Evolutionary conservation across 2,888 invertebrate species (phyloP), one percentile per base, ranked within the genome.

Genomic region (Macaria notata): DNA sequence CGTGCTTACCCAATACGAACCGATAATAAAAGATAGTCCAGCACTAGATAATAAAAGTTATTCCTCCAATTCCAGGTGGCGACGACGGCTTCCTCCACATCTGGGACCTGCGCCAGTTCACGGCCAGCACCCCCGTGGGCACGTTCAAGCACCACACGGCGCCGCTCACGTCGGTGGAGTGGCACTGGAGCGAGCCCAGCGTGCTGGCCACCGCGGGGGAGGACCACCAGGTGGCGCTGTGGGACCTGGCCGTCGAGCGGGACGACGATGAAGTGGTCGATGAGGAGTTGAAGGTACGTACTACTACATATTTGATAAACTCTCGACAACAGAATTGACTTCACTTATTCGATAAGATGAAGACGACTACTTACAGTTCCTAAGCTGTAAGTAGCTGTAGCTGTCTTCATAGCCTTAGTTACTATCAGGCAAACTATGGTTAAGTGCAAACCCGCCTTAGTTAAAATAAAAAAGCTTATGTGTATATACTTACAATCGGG

Each of bases 161-260:
- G 46, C 97, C 98, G 3, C 94, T 99, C 54, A 99, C 98, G 0
- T 98, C 98, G 0, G 95, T 99, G 4, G 98, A 99, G 84, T 99
- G 99, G 99, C 96, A 97, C 88, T 98, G 98, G 63, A 93, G 93
- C 3, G 99, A 99, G 81, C 94, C 96, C 0, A 97, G 98, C 31
- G 97, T 99, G 4, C 95, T 99, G 72, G 98, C 98, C 2, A 97
- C 98, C 0, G 96, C 94, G 3, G 98, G 98, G 0, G 96, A 96
- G 58, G 99, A 99, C 82, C 95, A 99, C 88, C 99, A 99, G 87
- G 95, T 99, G 39, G 97, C 98, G 0, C 91, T 99, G 31, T 99
- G 99, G 99, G 99, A 99, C 90, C 92, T 99, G 68, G 95, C 97
- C 0, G 95, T 98, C 0, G 98, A 98, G 85, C 92, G 94, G 67